Evolutionary conservation across 2,113 vertebrate genomes (phyloP).

Genomic region (Hucho hucho): DNA sequence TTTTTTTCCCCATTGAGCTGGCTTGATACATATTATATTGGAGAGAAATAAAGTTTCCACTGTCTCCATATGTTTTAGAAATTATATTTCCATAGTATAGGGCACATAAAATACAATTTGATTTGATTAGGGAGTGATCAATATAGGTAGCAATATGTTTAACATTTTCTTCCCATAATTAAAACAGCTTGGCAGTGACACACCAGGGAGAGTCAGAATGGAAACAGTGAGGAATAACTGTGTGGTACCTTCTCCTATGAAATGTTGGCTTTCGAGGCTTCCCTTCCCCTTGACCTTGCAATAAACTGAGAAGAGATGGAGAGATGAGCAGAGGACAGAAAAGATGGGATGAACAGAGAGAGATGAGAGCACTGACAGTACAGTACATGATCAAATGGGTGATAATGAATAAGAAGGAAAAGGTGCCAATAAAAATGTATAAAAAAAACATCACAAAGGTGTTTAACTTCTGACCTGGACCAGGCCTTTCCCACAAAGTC

Average conservation of each 20-base stretch:
- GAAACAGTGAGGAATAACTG: conserved; percentile 1
- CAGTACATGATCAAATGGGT: background rate
- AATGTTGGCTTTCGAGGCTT: conserved; percentile 70
- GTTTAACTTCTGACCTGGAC: background rate
- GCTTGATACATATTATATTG: background rate
- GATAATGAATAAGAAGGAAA: background rate
- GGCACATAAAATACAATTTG: background rate
- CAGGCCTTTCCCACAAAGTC: conserved; percentile 8
- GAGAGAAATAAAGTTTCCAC: background rate
- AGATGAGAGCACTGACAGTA: background rate
- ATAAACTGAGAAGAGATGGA: conserved; percentile 79
- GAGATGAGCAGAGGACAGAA: conserved; percentile 60
- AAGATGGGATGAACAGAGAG: background rate
- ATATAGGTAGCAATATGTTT: background rate
- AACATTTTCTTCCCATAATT: background rate
- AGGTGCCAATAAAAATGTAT: background rate
- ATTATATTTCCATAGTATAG: background rate
- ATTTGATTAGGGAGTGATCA: background rate
- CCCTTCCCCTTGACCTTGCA: conserved; percentile 80
- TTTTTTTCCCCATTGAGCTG: background rate
- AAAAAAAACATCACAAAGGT: too few species aligned
- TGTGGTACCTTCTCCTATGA: conserved; percentile 72
- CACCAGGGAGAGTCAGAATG: background rate
- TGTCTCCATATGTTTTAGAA: background rate
- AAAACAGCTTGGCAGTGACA: background rate